These are phyloP conservation scores for Protonemura montana DNA, from an alignment of 2,888 invertebrate genomes.

Conservation along the genomic window DNA sequence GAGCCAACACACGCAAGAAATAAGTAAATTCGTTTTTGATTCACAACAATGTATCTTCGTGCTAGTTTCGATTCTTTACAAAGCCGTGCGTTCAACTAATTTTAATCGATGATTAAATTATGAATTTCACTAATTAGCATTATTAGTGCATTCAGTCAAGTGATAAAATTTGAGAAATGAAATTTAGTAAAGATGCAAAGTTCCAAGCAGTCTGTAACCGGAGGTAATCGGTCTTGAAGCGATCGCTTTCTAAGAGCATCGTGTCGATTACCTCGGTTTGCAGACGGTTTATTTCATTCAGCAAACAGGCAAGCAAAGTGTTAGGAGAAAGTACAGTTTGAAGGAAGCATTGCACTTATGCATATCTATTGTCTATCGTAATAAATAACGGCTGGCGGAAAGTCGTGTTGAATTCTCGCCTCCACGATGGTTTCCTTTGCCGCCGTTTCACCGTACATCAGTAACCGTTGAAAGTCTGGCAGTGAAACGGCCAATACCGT, in stretches of 20 bases:
- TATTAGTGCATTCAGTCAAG: conserved; percentile 23
- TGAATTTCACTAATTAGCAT: neutral
- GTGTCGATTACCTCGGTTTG: neutral
- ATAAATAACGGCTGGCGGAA: neutral
- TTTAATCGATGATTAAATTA: neutral
- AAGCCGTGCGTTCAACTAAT: conserved; percentile 38
- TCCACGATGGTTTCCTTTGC: neutral
- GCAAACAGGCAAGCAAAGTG: conserved; percentile 28
- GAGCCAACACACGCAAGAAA: neutral
- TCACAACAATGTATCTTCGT: conserved; percentile 9
- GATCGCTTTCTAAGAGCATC: neutral
- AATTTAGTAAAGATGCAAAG: conserved; percentile 21
- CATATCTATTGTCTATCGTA: conserved; percentile 31
- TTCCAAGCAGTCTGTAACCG: conserved; percentile 20
- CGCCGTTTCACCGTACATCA: neutral
- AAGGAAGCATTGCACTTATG: conserved; percentile 38
- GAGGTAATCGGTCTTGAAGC: neutral
- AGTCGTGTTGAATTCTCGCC: neutral
- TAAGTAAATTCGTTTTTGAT: neutral
- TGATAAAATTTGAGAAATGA: neutral
- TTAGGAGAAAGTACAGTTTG: conserved; percentile 13
- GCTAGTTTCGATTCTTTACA: neutral
- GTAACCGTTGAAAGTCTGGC: neutral
- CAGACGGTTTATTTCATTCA: conserved; percentile 21
- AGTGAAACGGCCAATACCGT: no score